Evolutionary conservation across 2,888 invertebrate genomes (phyloP).

Genomic region (Anorthoa munda): DNA sequence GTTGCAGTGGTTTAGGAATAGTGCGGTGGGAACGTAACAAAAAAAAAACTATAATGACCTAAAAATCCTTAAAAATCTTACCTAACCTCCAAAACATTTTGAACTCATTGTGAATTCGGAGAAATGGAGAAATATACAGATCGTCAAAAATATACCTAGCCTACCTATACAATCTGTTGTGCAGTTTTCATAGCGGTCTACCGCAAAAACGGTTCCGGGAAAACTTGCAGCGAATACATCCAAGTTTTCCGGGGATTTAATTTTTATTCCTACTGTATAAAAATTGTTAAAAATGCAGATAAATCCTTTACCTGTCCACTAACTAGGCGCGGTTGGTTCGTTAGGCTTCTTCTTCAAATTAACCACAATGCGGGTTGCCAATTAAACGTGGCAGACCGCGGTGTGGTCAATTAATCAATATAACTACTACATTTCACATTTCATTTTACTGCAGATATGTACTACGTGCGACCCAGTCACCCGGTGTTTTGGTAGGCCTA

Average conservation of each 20-base stretch:
- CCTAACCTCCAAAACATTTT: background rate
- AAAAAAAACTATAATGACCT: too few species aligned
- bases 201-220: background rate
- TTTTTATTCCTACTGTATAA: slow-evolving; percentile 34
- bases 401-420: slow-evolving; percentile 51
- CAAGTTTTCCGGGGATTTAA: slow-evolving; percentile 24
- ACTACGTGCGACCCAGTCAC: background rate
- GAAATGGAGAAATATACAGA: background rate
- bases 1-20: too few species aligned
- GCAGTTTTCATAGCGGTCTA: background rate
- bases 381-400: slow-evolving; percentile 51
- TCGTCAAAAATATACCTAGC: background rate
- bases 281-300: slow-evolving; percentile 34
- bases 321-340: slow-evolving; percentile 50
- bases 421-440: slow-evolving; percentile 34
- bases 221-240: slow-evolving; percentile 33
- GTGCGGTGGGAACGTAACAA: too few species aligned
- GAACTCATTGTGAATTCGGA: background rate
- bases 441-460: slow-evolving; percentile 23
- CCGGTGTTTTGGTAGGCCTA: background rate
- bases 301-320: slow-evolving; percentile 43
- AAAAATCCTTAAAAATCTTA: too few species aligned
- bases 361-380: slow-evolving; percentile 56
- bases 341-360: slow-evolving; percentile 61
- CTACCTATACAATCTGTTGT: background rate